These are phyloP conservation scores for Callocephalon fimbriatum DNA, from an alignment of 2,113 vertebrate species.

Conservation along the genomic window DNA sequence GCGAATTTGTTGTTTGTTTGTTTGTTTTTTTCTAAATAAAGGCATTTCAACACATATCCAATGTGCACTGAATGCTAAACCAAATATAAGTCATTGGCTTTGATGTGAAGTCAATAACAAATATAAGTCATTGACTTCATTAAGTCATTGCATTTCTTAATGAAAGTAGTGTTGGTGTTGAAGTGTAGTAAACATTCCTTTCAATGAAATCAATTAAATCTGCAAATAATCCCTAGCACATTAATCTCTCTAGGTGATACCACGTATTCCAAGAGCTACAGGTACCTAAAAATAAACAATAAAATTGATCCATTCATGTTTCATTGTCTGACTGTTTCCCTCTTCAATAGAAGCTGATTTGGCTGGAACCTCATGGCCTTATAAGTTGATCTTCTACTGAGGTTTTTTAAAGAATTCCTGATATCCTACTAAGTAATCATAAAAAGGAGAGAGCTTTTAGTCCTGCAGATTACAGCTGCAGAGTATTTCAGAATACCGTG, in stretches of 20 bases:
- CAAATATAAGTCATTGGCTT: not conserved
- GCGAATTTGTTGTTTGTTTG: not conserved
- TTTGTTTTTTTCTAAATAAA: not conserved
- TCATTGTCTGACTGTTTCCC: not conserved
- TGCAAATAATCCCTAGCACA: not conserved
- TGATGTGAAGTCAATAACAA: not conserved
- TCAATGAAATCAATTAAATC: not conserved
- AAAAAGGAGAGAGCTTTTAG: conserved; percentile 33
- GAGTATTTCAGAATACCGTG: conserved; percentile 42
- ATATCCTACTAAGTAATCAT: conserved; percentile 57
- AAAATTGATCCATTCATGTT: conserved; percentile 17
- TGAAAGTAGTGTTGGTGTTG: not conserved
- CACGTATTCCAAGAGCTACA: not conserved
- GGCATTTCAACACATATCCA: not conserved
- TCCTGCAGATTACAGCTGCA: not conserved
- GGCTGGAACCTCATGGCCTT: not conserved
- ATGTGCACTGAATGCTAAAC: not conserved
- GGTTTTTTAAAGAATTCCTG: conserved; percentile 56
- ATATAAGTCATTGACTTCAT: not conserved
- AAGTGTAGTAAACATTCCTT: not conserved
- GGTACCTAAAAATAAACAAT: not conserved
- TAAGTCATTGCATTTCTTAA: not conserved
- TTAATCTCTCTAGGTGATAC: not conserved
- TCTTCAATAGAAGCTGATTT: conserved; percentile 21
- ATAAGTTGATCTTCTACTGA: conserved; percentile 46